Evolutionary conservation across 2,888 invertebrate species (phyloP), one percentile per base, ranked within the genome.

Genomic region (Myopa tessellatipennis): DNA sequence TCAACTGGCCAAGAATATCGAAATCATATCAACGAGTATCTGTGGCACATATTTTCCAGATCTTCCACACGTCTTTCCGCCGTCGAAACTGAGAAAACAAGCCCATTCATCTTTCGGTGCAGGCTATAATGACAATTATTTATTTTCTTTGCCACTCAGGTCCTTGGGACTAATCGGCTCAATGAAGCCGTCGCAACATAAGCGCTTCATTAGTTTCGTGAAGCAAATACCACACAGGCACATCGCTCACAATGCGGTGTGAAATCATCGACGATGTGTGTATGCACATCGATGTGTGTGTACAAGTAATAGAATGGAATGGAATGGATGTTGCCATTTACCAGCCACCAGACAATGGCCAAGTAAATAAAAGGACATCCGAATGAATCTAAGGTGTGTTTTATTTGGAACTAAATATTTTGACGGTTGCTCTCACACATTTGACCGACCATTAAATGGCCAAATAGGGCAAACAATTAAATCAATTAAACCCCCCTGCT

Each of bases 141-240:
- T 8, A 45, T 45, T 10, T 45, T 45, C 45, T 45, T 45, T 10
- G 45, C 1, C 10, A 6, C 7, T 45, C 10, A 8, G 45, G 10
- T 45, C 10, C 45, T 10, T 45, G 2, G 34, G 36, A 26, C 72
- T 82, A 81, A 82, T 80, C 80, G 71, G 77, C 81, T 81, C 82
- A 83, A 84, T 83, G 80, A 82, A 82, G 81, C 77, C 82, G 81
- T 83, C 80, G 78, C 74, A 45, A 76, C 69, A 79, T 77, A 81
- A 79, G 82, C 79, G 79, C 80, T 82, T 82, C 82, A 83, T 83
- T 83, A 82, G 81, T 77, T 75, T 79, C 81, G 82, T 83, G 80
- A 26, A 26, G 26, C 2, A 26, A 26, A 80, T 77, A 82, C 82
- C 83, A 80, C 82, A 80, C 77, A 80, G 68, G 8, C 55, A 38